Evolutionary conservation across 2,888 invertebrate species (phyloP).

Genomic region (Euphydryas editha): DNA sequence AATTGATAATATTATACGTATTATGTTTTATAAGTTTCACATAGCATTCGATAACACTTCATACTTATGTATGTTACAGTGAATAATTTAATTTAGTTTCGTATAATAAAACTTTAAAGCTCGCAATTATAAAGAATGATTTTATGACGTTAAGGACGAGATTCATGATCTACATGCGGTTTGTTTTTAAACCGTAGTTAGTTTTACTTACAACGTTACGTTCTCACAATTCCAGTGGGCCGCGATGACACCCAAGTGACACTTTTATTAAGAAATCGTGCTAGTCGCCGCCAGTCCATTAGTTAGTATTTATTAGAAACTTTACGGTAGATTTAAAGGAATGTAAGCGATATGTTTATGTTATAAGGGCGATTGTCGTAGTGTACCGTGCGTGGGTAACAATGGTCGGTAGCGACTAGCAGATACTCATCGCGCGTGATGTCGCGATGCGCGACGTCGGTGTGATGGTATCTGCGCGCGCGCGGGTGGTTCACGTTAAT

Average conservation of each 20-base stretch:
- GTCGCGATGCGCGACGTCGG: slow-evolving; percentile 61
- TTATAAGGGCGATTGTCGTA: slow-evolving; percentile 27
- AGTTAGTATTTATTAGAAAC: slow-evolving; percentile 17
- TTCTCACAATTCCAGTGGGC: slow-evolving; percentile 47
- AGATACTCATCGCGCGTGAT: slow-evolving; percentile 74
- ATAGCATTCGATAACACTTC: too few species aligned
- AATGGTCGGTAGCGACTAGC: slow-evolving; percentile 47
- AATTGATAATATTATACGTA: too few species aligned
- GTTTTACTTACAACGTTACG: slow-evolving; percentile 11
- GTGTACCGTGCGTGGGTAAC: slow-evolving; percentile 33
- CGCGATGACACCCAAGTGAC: slow-evolving; percentile 56
- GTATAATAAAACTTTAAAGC: too few species aligned
- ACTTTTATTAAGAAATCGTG: slow-evolving; percentile 77
- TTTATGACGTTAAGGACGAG: too few species aligned
- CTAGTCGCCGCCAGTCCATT: slow-evolving; percentile 45
- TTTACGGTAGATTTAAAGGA: slow-evolving; percentile 9
- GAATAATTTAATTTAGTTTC: too few species aligned
- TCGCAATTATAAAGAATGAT: too few species aligned
- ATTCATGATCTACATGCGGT: too few species aligned
- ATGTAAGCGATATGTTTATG: slow-evolving; percentile 16
- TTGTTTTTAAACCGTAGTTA: neutral
- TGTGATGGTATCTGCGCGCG: slow-evolving; percentile 71
- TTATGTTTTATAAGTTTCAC: too few species aligned
- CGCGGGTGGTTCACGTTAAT: slow-evolving; percentile 52
- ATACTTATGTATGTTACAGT: too few species aligned